phyloP scores from a whole-genome alignment of 2,797 vertebrate species.

The Oreochromis grahami region DNA sequence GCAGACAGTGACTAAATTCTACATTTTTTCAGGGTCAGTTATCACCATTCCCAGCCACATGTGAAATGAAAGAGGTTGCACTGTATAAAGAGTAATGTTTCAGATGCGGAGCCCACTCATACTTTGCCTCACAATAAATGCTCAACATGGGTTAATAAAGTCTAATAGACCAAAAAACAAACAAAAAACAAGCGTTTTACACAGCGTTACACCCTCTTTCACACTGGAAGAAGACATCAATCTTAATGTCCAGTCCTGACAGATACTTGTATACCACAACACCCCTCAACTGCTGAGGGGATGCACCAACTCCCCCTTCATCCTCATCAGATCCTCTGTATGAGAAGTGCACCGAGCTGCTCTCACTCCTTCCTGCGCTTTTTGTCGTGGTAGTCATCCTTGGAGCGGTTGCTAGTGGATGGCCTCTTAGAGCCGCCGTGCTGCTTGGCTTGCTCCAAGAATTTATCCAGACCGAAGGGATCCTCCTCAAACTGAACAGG shows the following conservation, averaged over 20 bases:
- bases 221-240: not conserved
- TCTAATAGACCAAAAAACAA: not conserved
- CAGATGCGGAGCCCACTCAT: not conserved
- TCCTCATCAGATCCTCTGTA: not conserved
- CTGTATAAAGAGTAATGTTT: not conserved
- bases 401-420: conserved; percentile 88
- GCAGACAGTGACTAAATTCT: not conserved
- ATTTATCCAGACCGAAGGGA: conserved; percentile 98
- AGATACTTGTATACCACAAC: not conserved
- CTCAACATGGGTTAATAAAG: not conserved
- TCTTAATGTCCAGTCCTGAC: not conserved
- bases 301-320: not conserved
- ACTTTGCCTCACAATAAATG: not conserved
- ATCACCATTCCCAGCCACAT: not conserved
- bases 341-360: not conserved
- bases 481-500: conserved; percentile 98
- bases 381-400: conserved; percentile 97
- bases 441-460: conserved; percentile 98
- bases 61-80: not conserved
- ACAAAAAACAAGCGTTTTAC: not conserved
- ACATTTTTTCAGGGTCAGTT: not conserved
- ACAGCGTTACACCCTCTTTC: not conserved
- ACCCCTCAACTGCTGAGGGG: not conserved
- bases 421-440: conserved; percentile 95
- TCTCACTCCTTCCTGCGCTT: conserved; percentile 95